Evolutionary conservation across 1,140 invertebrate species (phyloP).

Genomic region (Drosophila miranda): DNA sequence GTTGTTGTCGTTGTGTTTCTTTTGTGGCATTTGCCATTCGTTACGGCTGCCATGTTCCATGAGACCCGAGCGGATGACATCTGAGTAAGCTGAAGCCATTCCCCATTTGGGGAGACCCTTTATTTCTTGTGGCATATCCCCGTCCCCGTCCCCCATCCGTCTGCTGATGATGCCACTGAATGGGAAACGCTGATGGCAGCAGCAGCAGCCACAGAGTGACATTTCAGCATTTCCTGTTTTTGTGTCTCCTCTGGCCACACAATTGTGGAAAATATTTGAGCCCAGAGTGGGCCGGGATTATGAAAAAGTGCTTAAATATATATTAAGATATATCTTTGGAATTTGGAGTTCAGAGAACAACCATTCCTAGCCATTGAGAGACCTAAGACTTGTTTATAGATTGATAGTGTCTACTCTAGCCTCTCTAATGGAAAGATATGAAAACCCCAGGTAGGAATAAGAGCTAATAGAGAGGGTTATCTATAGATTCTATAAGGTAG

Average conservation of each 20-base stretch:
- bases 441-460: too few relatives aligned
- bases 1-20: slow-evolving; percentile 2
- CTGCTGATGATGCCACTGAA: slow-evolving; percentile 13
- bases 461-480: too few relatives aligned
- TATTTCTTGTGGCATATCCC: slow-evolving; percentile 44
- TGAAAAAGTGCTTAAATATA: too few relatives aligned
- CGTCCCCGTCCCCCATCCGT: background rate
- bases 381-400: too few relatives aligned
- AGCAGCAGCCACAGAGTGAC: slow-evolving; percentile 39
- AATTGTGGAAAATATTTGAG: slow-evolving; percentile 29
- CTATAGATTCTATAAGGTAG: too few relatives aligned
- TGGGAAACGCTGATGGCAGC: slow-evolving; percentile 58
- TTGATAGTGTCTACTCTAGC: too few relatives aligned
- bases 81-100: slow-evolving; percentile 30
- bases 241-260: background rate
- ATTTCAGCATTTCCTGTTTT: slow-evolving; percentile 64
- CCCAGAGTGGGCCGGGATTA: background rate
- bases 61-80: slow-evolving; percentile 41
- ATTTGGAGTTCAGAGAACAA: too few relatives aligned
- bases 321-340: too few relatives aligned
- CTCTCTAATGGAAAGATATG: too few relatives aligned
- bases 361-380: too few relatives aligned
- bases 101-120: slow-evolving; percentile 42
- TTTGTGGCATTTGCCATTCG: slow-evolving; percentile 46
- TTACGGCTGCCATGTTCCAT: slow-evolving; percentile 55